A percentile compares a stretch with the other conserved stretches of the same genome.
Evolutionary conservation across 2,888 invertebrate species (phyloP).

Genomic region (Drosophila merina): DNA sequence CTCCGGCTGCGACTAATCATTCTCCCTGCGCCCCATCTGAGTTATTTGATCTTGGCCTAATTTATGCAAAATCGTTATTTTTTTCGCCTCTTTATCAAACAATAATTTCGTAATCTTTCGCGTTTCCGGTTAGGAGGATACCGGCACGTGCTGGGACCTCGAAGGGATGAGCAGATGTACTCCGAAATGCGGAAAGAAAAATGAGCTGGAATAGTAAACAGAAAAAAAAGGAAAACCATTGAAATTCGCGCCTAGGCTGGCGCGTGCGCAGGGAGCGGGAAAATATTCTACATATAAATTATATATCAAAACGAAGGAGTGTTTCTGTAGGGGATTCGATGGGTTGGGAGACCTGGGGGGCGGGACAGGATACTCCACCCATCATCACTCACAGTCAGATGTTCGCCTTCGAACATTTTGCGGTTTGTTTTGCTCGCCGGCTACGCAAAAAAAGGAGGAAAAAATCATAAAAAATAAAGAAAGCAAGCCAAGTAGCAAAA

Average conservation of each 20-base stretch:
- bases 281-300: neutral
- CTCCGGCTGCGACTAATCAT: slow-evolving; percentile 60
- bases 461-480: slow-evolving; percentile 1
- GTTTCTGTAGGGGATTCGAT: neutral
- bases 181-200: slow-evolving; percentile 17
- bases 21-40: slow-evolving; percentile 13
- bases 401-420: slow-evolving; percentile 56
- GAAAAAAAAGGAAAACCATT: slow-evolving; percentile 35
- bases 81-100: slow-evolving; percentile 9
- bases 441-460: slow-evolving; percentile 50
- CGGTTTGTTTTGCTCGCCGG: slow-evolving; percentile 70
- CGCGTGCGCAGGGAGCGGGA: slow-evolving; percentile 58
- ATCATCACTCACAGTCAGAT: slow-evolving; percentile 51
- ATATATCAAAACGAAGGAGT: neutral
- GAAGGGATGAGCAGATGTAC: slow-evolving; percentile 31
- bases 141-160: slow-evolving; percentile 59
- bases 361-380: slow-evolving; percentile 42
- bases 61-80: slow-evolving; percentile 60
- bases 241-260: slow-evolving; percentile 45
- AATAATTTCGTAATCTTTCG: slow-evolving; percentile 40
- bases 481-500: slow-evolving; percentile 3
- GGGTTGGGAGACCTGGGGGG: neutral
- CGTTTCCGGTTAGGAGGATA: slow-evolving; percentile 56
- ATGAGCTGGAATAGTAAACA: slow-evolving; percentile 36
- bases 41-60: slow-evolving; percentile 50